Evolutionary conservation across 1,140 invertebrate species (phyloP), one percentile per base, ranked within the genome.

Genomic region (Plodia interpunctella): DNA sequence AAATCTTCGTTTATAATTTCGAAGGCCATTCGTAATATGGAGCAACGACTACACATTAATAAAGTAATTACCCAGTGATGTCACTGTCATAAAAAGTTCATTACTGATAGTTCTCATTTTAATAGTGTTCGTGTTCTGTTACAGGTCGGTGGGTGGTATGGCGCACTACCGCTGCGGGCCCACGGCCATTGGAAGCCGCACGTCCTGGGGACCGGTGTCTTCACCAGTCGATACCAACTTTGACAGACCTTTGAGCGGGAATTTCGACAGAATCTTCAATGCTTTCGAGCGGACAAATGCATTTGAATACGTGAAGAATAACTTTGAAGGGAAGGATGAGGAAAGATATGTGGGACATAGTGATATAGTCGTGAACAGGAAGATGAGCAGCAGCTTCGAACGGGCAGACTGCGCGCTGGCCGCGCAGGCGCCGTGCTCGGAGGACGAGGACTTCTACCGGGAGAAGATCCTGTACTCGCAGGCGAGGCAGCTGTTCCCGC

Each of bases 381-480:
- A 82, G 65, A 77, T 87, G 76, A 84, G 85, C 62, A 90, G 90
- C 63, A 90, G 88, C 21, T 92, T 90, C 74, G 90, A 92, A 61
- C 76, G 90, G 18, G 91, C 91, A 21, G 92, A 93, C 64, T 90
- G 92, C 57, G 86, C 87, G 32, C 72, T 90, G 72, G 90, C 90
- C 3, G 87, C 87, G 28, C 91, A 92, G 54, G 90, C 91, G 1
- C 91, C 91, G 3, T 92, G 91, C 57, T 90, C 92, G 0, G 92
- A 94, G 65, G 94, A 95, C 62, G 94, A 92, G 57, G 94, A 94
- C 70, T 94, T 94, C 63, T 95, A 94, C 79, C 92, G 94, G 70
- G 94, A 94, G 80, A 92, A 94, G 73, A 94, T 96, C 57, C 91
- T 94, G 70, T 93, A 93, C 67, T 93, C 94, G 57, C 95, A 96